phyloP scores from a whole-genome alignment of 2,888 invertebrate species.

The Sphaerophoria rueppellii region DNA sequence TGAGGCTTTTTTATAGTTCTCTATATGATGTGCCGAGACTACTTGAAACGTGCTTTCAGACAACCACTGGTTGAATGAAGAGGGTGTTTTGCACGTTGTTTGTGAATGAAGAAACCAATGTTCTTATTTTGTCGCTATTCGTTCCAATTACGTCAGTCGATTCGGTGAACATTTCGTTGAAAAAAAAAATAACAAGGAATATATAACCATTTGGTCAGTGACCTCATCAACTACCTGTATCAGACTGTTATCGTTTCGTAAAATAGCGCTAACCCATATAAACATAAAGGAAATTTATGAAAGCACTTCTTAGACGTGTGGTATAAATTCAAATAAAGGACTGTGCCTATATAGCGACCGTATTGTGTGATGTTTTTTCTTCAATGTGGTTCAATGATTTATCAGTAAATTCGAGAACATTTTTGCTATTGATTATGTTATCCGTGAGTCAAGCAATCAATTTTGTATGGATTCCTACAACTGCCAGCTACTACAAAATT shows the following conservation, averaged over 20 bases:
- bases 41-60: background rate
- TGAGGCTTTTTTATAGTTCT: too few relatives aligned
- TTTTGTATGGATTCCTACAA: background rate
- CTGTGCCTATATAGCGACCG: background rate
- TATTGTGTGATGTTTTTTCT: background rate
- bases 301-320: background rate
- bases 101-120: background rate
- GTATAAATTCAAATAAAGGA: background rate
- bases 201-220: conserved; percentile 39
- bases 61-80: conserved; percentile 31
- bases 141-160: conserved; percentile 5
- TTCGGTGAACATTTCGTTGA: background rate
- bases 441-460: conserved; percentile 5
- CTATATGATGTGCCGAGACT: too few relatives aligned
- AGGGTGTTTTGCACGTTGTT: background rate
- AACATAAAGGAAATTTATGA: background rate
- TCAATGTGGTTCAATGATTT: conserved; percentile 3
- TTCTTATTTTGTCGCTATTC: background rate
- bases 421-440: conserved; percentile 30
- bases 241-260: background rate
- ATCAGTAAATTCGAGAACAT: conserved; percentile 8
- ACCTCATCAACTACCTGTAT: conserved; percentile 40
- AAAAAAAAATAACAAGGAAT: background rate
- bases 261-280: background rate
- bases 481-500: conserved; percentile 5